Percentiles rank a stretch among this genome's conserved stretches.
Conservation (phyloP, 2,113 vertebrate species). For the Ursus arctos region DNA sequence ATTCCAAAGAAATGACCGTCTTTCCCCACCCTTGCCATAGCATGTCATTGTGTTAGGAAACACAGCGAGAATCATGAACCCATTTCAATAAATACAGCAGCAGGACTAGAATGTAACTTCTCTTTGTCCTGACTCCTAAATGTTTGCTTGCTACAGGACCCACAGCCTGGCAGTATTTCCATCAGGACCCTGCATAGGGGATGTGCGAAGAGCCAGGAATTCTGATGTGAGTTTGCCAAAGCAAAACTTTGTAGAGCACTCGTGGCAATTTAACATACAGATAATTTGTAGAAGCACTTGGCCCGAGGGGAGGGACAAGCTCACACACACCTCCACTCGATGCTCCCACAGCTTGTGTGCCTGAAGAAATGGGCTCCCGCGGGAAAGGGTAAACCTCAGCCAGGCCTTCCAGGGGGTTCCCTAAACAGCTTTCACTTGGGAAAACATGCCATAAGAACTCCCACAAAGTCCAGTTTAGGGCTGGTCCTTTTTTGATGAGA, state of each 20-base stretch:
- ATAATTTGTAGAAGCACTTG: background rate
- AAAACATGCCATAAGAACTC: conserved; percentile 42
- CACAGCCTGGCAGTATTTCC: background rate
- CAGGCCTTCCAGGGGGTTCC: background rate
- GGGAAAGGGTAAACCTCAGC: background rate
- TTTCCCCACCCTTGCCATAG: background rate
- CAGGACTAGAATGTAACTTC: background rate
- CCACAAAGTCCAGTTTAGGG: background rate
- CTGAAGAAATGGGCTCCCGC: background rate
- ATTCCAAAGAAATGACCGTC: background rate
- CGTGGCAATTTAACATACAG: background rate
- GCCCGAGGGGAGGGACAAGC: background rate
- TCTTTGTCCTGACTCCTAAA: conserved; percentile 13
- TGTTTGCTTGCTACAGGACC: background rate
- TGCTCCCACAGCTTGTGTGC: background rate
- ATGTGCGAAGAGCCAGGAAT: background rate
- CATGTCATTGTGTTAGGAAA: background rate
- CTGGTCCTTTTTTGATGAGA: background rate
- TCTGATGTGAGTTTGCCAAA: background rate
- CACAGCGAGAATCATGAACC: background rate
- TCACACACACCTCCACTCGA: background rate
- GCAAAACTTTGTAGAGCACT: background rate
- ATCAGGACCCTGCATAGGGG: background rate
- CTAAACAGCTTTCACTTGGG: conserved; percentile 26
- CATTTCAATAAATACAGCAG: background rate